Evolutionary conservation across 2,113 vertebrate species (phyloP), one percentile per base, ranked within the genome.

Genomic region (Heteronetta atricapilla): DNA sequence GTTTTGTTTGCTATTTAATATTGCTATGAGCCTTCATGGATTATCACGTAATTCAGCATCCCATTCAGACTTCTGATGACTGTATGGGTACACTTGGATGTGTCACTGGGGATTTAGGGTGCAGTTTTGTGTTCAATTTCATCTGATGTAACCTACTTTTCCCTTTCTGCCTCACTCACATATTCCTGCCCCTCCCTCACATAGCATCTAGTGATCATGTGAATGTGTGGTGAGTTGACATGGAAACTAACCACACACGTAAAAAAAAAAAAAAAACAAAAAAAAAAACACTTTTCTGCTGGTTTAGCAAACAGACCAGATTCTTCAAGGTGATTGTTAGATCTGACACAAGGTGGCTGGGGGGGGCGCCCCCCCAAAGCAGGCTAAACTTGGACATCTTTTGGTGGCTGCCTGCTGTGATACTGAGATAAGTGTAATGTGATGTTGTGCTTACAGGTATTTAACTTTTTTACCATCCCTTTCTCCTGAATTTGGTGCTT

Each of bases 121-220:
- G 58, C 38, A 82, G 56, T 79, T 82, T 53, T 56, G 42, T 17
- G 23, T 89, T 90, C 55, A 60, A 0, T 77, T 95, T 88, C 64
- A 53, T 69, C 62, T 88, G 38, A 60, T 86, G 31, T 34, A 88
- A 67, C 53, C 75, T 80, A 13, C 29, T 76, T 94, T 82, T 40
- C 64, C 58, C 33, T 62, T 33, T 93, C 44, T 88, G 70, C 15
- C 31, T 23, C 26, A 31, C 17, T 68, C 29, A 58, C 18, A 19
- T 38, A 82, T 79, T 89, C 23, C 75, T 88, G 85, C 21, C 78
- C 33, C 38, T 88, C 34, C 46, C 63, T 93, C 75, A 53, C n/a
- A 8, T 6, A 18, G 7, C 0, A 0, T 58, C 70, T 67, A 31
- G 58, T 87, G 58, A 70, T 52, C 58, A 79, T 10, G 15, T 0